A percentile compares a stretch with the other conserved stretches of the same genome.
Conservation (phyloP, 2,113 vertebrate species). For the Halichoeres trimaculatus region DNA sequence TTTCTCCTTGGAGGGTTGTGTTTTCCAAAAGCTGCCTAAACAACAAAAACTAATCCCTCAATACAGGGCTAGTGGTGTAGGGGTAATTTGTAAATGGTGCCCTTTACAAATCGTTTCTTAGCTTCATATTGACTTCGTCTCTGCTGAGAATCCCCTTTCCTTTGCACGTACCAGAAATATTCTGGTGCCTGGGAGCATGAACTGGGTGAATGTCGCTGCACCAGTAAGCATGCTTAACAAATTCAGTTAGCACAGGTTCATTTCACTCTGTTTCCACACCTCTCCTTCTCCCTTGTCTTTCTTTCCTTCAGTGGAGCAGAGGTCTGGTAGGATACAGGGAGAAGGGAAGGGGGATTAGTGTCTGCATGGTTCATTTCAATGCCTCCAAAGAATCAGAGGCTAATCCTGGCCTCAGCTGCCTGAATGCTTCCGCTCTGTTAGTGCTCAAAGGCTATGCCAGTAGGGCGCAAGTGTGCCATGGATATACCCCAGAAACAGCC, state of each 20-base stretch:
- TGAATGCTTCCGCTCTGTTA: conserved; percentile 59
- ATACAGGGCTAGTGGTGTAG: conserved; percentile 85
- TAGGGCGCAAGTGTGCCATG: conserved; percentile 43
- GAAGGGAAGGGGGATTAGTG: conserved; percentile 64
- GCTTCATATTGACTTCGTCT: conserved; percentile 32
- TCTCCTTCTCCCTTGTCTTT: background rate
- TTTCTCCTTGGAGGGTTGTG: conserved; percentile 81
- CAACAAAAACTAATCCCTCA: conserved; percentile 89
- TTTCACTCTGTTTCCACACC: conserved; percentile 29
- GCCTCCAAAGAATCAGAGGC: conserved; percentile 62
- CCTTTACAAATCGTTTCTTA: conserved; percentile 86
- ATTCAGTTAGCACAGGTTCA: conserved; percentile 50
- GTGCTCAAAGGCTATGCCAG: conserved; percentile 53
- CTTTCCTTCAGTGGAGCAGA: conserved; percentile 33
- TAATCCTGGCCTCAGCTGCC: conserved; percentile 73
- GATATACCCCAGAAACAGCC: conserved; percentile 45
- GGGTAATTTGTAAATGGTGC: conserved; percentile 91
- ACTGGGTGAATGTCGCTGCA: conserved; percentile 25
- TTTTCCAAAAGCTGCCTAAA: conserved; percentile 86
- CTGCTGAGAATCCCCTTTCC: background rate
- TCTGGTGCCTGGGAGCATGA: conserved; percentile 3
- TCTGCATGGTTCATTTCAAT: conserved; percentile 68
- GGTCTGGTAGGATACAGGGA: conserved; percentile 54
- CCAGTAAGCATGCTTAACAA: conserved; percentile 46
- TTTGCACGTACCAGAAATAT: conserved; percentile 13